Evolutionary conservation across 2,888 invertebrate species (phyloP).

Genomic region (Cynaeus angustus): DNA sequence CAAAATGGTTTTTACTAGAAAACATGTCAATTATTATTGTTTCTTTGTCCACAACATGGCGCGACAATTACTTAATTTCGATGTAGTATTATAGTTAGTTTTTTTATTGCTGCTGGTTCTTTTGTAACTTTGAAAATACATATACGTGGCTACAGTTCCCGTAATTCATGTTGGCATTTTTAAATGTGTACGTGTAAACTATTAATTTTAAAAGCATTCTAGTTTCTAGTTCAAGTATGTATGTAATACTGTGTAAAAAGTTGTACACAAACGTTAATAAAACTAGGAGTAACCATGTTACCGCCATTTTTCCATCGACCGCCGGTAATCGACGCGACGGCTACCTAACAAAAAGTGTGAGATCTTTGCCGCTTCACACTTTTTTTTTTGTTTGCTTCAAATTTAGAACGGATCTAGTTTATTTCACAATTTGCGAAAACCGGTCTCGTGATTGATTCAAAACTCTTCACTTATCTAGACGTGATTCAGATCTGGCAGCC

Average conservation of each 20-base stretch:
- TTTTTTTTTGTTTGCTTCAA: too few relatives aligned
- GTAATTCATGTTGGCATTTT: slow-evolving; percentile 40
- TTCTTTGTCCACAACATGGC: slow-evolving; percentile 22
- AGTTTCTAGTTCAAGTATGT: slow-evolving; percentile 58
- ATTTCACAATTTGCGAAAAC: too few relatives aligned
- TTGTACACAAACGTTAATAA: slow-evolving; percentile 63
- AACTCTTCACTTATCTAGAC: not conserved
- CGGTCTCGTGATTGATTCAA: too few relatives aligned
- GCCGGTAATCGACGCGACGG: not conserved
- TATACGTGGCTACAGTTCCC: slow-evolving; percentile 24
- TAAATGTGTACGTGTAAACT: slow-evolving; percentile 47
- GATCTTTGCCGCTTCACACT: too few relatives aligned
- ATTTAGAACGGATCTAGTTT: too few relatives aligned
- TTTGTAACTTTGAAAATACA: slow-evolving; percentile 6
- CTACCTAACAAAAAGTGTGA: too few relatives aligned
- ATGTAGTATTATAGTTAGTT: slow-evolving; percentile 39
- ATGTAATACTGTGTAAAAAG: slow-evolving; percentile 62
- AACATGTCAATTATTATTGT: slow-evolving; percentile 39
- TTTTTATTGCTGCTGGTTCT: slow-evolving; percentile 25
- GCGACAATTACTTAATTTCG: slow-evolving; percentile 36
- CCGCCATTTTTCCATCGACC: slow-evolving; percentile 16
- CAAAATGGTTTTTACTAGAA: slow-evolving; percentile 41
- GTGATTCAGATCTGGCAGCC: not conserved
- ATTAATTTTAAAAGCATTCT: slow-evolving; percentile 42
- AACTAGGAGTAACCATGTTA: slow-evolving; percentile 55